These are phyloP conservation scores for Scolanthus callimorphus DNA, from an alignment of 92 coral and sea anemone species.

Conservation along the genomic window DNA sequence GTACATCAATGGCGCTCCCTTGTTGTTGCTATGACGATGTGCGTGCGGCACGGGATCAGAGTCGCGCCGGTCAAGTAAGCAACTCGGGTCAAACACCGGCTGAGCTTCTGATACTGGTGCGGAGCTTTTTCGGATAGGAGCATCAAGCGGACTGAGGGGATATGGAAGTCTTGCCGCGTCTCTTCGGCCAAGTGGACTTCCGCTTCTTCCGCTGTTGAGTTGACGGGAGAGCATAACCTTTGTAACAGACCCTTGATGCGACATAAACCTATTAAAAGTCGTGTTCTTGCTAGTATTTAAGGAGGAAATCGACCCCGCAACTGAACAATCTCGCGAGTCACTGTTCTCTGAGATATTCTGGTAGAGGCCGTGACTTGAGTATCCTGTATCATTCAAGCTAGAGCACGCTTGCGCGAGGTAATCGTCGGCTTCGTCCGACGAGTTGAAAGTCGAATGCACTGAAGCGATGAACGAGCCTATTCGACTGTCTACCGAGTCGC, in stretches of 20 bases:
- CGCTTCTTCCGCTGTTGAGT: constrained; percentile 3
- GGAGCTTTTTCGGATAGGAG: no score
- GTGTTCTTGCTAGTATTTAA: constrained; percentile 42
- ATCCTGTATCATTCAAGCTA: constrained; percentile 11
- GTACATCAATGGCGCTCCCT: no score
- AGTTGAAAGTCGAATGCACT: neutral
- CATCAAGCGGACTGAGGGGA: no score
- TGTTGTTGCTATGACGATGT: no score
- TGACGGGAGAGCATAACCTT: constrained; percentile 47
- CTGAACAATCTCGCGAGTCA: neutral
- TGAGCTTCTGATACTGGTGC: no score
- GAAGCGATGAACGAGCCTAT: constrained; percentile 33
- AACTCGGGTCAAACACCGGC: no score
- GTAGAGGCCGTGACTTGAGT: neutral
- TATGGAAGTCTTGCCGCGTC: no score
- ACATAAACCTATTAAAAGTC: constrained; percentile 43
- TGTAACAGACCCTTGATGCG: constrained; percentile 46
- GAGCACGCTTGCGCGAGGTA: neutral
- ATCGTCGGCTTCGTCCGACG: neutral
- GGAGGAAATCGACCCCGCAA: neutral
- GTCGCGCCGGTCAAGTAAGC: no score
- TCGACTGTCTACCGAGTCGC: constrained; percentile 63
- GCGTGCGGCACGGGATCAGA: no score
- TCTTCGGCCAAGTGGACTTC: neutral
- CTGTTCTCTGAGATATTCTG: neutral